Percentiles rank a stretch among this genome's conserved stretches.
Conservation (phyloP, 2,797 vertebrate genomes). For the Sebastes itinus region DNA sequence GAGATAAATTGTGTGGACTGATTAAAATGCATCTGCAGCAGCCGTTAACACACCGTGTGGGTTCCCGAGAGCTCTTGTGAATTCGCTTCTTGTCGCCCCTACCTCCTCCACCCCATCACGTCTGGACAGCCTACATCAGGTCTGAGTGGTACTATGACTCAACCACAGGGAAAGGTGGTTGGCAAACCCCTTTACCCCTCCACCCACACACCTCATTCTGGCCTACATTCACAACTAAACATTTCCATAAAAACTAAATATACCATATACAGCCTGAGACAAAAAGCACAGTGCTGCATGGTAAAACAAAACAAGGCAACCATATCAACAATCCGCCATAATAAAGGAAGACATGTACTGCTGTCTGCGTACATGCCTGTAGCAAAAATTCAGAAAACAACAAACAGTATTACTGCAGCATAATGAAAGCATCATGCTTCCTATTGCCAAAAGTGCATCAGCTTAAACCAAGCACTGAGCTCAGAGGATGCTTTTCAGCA, state of each 20-base stretch:
- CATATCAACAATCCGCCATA: conserved; percentile 17
- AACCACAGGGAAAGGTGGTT: conserved; percentile 50
- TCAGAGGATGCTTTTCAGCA: conserved; percentile 11
- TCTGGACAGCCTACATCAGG: conserved; percentile 66
- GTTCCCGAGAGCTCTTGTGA: conserved; percentile 55
- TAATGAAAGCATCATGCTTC: conserved; percentile 45
- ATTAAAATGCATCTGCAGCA: conserved; percentile 68
- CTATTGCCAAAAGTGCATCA: conserved; percentile 41
- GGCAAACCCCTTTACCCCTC: conserved; percentile 28
- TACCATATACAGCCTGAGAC: neutral
- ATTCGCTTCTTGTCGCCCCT: conserved; percentile 24
- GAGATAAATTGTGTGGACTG: conserved; percentile 50
- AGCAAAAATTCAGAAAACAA: conserved; percentile 44
- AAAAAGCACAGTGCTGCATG: conserved; percentile 1
- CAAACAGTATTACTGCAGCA: conserved; percentile 37
- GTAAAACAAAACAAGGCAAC: conserved; percentile 4
- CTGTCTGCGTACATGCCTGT: conserved; percentile 44
- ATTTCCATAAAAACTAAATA: conserved; percentile 18
- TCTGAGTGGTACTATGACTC: conserved; percentile 64
- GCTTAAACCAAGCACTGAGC: conserved; percentile 8
- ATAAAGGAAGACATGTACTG: conserved; percentile 28
- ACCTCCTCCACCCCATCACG: conserved; percentile 1
- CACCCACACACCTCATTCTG: conserved; percentile 33
- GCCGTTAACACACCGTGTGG: conserved; percentile 59
- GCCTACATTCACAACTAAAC: conserved; percentile 42